Conservation (phyloP, 1,140 invertebrate species). For the Batillaria attramentaria region DNA sequence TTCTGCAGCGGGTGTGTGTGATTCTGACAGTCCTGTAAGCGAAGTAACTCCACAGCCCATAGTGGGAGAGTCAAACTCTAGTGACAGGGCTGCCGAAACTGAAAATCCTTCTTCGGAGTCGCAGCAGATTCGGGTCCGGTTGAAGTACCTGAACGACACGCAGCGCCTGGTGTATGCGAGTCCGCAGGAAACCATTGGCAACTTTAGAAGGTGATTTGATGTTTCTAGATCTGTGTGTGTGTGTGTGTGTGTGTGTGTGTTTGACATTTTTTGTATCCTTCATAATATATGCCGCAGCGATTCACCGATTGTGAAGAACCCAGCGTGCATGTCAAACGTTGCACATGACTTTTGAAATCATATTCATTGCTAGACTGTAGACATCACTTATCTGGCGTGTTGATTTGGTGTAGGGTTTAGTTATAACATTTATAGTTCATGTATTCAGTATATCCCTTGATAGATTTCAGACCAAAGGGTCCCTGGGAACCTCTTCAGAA, state of each 20-base stretch:
- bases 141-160: constrained; percentile 91
- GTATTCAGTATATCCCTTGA: no score
- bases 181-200: constrained; percentile 82
- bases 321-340: no score
- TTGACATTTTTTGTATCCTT: background rate
- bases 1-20: background rate
- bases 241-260: background rate
- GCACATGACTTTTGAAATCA: no score
- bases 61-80: background rate
- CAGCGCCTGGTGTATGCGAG: constrained; percentile 84
- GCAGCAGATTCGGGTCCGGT: constrained; percentile 80
- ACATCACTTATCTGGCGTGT: no score
- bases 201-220: constrained; percentile 85
- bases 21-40: background rate
- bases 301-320: no score
- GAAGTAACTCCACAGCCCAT: no score
- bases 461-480: no score
- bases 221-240: background rate
- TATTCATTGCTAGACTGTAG: no score
- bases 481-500: no score
- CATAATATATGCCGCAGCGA: no score
- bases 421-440: no score
- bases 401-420: no score
- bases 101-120: background rate
- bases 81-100: background rate